Base-by-base conservation (phyloP, 2,888 invertebrate species). In the Acanthoscelides obtectus region DNA sequence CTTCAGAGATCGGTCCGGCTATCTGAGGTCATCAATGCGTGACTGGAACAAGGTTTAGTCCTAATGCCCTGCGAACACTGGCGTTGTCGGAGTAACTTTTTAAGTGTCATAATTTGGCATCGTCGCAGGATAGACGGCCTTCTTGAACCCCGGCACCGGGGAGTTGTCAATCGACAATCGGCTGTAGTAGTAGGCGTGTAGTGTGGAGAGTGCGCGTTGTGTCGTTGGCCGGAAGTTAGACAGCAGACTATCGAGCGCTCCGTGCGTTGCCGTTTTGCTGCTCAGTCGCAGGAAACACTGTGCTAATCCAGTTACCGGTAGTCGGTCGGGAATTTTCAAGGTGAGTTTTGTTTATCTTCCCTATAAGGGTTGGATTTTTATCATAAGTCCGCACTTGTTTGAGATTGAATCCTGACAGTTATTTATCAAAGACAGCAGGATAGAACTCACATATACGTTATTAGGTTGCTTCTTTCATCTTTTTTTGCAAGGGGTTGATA, bases 161-260 rank as follows among this genome's bases (percentile, higher is more conserved):
- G 45, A 45, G 45, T 12, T 45, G 45, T 45, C 45, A 45, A 45
- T 45, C 45, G 45, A 45, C 45, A 45, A 45, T 45, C 45, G 45
- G 45, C 70, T 64, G 65, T 63, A 72, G 27, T 72, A 71, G 70
- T 68, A 71, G 71, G 45, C 45, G 45, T 45, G 45, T 72, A 73
- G 71, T 64, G 21, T 64, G 69, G 76, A 72, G 74, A 73, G 75
- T 74, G 76, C 75, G 76, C 74, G 73, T 64, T 72, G 69, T 68
- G 45, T 45, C 12, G 45, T 45, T 45, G 45, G 74, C 74, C 76
- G 76, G 75, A 75, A 76, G 74, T 73, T 12, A 67, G 67, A 69
- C 64, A 69, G n/a, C 20, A 67, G 67, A 73, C 69, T 64, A 72
- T 72, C 74, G 72, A 72, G 45, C 45, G 45, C 17, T 45, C 17